Evolutionary conservation across 1,140 invertebrate genomes (phyloP), one percentile per base, ranked within the genome.

Genomic region (Macrobrachium rosenbergii): DNA sequence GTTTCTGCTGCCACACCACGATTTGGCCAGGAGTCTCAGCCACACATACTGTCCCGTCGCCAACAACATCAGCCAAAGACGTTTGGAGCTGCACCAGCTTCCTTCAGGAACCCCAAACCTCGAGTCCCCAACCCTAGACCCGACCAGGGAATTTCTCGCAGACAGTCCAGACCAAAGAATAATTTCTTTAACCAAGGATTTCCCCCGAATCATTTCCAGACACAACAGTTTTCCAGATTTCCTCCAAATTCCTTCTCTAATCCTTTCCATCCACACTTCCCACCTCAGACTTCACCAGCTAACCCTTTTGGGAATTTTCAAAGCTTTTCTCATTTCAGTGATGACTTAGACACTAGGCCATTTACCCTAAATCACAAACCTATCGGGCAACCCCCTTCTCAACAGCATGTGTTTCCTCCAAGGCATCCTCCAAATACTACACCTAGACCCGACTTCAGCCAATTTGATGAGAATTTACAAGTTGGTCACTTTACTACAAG

Each of bases 141-240:
- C 62, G 78, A 73, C 78, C 78, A 84, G 23, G 62, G 83, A 73
- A 63, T 81, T 21, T 75, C 77, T 82, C 85, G 78, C 60, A 87
- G 85, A 79, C 85, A 87, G 85, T 87, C 78, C 17, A 19, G 62
- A n/a, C 59, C 82, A 6, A 69, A 83, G 19, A 21, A 59, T 58
- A 77, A 45, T 59, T 81, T 81, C 58, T 76, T 69, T 21, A 77
- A 86, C 23, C 84, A 87, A 28, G 85, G 59, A n/a, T 60, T 75
- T 21, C 28, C 45, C 16, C 69, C 67, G 5, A 87, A 81, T n/a
- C 62, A 78, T n/a, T 79, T 79, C 45, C 83, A 86, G 8, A 19
- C 83, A 14, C 83, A 58, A 19, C 83, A 86, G 43, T 69, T 67
- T 43, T 43, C 80, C 23, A 62, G 63, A 37, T 82, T 82, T 52